These are phyloP conservation scores for Eidolon helvum DNA, from an alignment of 2,113 vertebrate species.

Conservation along the genomic window DNA sequence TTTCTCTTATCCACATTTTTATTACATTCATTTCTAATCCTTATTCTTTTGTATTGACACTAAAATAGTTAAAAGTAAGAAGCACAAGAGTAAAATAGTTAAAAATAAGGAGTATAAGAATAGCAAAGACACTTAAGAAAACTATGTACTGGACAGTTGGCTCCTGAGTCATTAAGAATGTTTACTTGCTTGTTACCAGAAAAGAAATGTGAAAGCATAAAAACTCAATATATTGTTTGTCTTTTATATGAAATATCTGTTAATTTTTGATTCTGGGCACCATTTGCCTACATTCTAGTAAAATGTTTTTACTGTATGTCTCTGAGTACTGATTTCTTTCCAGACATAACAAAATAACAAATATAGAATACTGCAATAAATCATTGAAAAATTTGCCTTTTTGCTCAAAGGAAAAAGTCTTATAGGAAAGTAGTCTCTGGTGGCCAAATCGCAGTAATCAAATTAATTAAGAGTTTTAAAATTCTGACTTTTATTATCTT, in stretches of 20 bases:
- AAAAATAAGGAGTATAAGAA: background rate
- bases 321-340: conserved; percentile 29
- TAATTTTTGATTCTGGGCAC: background rate
- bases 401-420: background rate
- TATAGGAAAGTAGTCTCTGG: background rate
- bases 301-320: background rate
- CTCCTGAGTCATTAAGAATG: background rate
- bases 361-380: background rate
- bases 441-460: conserved; percentile 6
- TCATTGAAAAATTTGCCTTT: background rate
- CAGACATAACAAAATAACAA: background rate
- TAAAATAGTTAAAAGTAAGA: conserved; percentile 38
- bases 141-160: background rate
- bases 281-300: background rate
- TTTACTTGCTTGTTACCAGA: background rate
- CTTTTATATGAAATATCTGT: background rate
- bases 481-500: conserved; percentile 16
- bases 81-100: conserved; percentile 17
- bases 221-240: background rate
- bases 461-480: background rate
- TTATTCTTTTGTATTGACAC: background rate
- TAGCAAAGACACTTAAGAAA: background rate
- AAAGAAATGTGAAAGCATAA: background rate
- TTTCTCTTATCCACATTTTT: background rate
- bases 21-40: background rate